Conservation (phyloP, 1,140 invertebrate genomes). For the Drosophila pachea region DNA sequence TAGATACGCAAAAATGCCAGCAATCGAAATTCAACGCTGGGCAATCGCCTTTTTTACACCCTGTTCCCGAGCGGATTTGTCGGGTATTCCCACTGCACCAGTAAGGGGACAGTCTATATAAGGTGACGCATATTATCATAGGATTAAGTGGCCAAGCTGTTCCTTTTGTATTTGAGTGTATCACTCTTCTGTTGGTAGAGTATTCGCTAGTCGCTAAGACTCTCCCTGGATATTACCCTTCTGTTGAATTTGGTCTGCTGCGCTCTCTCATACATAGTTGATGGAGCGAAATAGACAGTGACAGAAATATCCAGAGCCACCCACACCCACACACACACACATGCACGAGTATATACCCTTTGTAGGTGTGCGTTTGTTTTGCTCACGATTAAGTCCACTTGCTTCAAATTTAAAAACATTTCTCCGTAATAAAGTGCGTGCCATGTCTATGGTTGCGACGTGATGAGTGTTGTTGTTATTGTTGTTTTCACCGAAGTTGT, state of each 20-base stretch:
- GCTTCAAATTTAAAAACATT: conserved; percentile 68
- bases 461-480: no score
- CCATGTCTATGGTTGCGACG: conserved; percentile 12
- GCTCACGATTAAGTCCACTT: conserved; percentile 70
- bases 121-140: no score
- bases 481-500: no score
- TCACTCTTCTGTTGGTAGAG: no score
- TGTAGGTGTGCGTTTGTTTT: conserved; percentile 37
- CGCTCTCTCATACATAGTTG: conserved; percentile 32
- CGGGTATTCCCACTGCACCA: not conserved
- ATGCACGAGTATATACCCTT: no score
- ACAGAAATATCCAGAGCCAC: not conserved
- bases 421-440: conserved; percentile 69
- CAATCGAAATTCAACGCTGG: conserved; percentile 63
- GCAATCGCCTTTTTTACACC: conserved; percentile 4
- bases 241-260: conserved; percentile 11
- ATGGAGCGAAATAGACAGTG: conserved; percentile 23
- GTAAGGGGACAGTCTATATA: no score
- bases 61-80: not conserved
- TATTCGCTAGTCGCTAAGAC: no score
- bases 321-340: conserved; percentile 8
- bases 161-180: no score
- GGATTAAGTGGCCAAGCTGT: no score
- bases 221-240: not conserved
- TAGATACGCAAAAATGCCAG: conserved; percentile 69